Evolutionary conservation across 2,888 invertebrate genomes (phyloP), one percentile per base, ranked within the genome.

Genomic region (Parelbella ahira): DNA sequence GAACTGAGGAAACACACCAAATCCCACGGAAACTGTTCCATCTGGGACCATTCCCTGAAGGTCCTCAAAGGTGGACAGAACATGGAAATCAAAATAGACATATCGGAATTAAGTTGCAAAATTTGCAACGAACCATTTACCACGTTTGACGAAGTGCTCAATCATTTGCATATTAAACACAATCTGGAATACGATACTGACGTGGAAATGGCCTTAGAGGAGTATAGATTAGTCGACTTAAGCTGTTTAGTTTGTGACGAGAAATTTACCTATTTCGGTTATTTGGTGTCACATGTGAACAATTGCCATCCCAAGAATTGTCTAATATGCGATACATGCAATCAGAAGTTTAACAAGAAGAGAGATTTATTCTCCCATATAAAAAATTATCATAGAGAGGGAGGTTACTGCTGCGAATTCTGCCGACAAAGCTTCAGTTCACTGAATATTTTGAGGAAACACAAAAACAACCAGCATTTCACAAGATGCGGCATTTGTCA

Each of bases 21-120:
- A 45, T 68, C 68, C 0, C 86, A 87, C 45, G 86, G 84, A 0
- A 51, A 67, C 1, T 84, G 83, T 8, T 80, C 83, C 0, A 79
- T 68, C 0, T 59, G 61, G 9, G 84, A 84, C 28, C 80, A 86
- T 58, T 82, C 83, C 0, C 46, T 87, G 0, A 84, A 82, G 58
- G 73, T 82, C 0, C 46, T 86, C 0, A 83, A 83, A 56, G 86
- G 86, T 0, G 82, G 84, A 1, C 76, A 77, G 15, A 84, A 83
- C 44, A 83, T 84, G 82, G 84, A 84, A 50, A 82, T 84, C 1
- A 86, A 86, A 69, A 66, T 87, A 2, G 86, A 87, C 18, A 63
- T 84, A 1, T 86, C 86, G 0, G 63, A 75, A 12, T 62, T 86
- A 1, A 49, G 46, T n/a, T 87, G 86, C 21, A 68, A 76, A 18